Percentiles rank a stretch among this genome's conserved stretches.
Evolutionary conservation across 2,113 vertebrate species (phyloP).

Genomic region (Melanerpes formicivorus): DNA sequence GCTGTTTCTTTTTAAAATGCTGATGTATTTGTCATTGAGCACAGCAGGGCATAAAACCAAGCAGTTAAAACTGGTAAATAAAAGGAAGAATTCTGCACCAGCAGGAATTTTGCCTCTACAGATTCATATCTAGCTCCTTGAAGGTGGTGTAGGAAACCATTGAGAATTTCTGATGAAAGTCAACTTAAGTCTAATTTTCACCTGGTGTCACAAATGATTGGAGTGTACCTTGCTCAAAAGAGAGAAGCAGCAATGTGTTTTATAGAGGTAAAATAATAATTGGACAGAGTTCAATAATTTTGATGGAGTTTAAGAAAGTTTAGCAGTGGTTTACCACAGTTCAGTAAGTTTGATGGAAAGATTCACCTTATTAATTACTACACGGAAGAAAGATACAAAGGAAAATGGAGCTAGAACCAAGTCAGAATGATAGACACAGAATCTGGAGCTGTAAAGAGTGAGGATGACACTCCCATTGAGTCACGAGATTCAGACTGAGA

Average conservation of each 20-base stretch:
- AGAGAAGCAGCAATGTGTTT: background rate
- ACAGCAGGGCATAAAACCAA: background rate
- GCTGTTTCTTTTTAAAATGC: background rate
- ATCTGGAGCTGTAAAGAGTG: background rate
- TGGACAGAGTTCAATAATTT: background rate
- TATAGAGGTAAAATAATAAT: background rate
- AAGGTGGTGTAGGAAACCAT: background rate
- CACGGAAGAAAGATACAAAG: background rate
- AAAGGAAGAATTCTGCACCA: background rate
- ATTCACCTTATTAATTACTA: background rate
- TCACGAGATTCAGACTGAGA: background rate
- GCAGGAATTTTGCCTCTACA: background rate
- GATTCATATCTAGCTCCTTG: accelerated
- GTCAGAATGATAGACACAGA: background rate
- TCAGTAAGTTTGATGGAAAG: background rate
- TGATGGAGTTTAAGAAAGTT: background rate
- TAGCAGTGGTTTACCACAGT: background rate
- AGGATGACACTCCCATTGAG: background rate
- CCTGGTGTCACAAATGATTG: background rate
- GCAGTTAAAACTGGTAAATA: background rate
- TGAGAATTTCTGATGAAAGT: background rate
- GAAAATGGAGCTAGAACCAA: background rate
- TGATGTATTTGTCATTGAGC: background rate
- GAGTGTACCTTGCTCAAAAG: background rate
- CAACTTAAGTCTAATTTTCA: accelerated